phyloP scores from a whole-genome alignment of 2,113 vertebrate genomes.

The Heterochromis multidens region DNA sequence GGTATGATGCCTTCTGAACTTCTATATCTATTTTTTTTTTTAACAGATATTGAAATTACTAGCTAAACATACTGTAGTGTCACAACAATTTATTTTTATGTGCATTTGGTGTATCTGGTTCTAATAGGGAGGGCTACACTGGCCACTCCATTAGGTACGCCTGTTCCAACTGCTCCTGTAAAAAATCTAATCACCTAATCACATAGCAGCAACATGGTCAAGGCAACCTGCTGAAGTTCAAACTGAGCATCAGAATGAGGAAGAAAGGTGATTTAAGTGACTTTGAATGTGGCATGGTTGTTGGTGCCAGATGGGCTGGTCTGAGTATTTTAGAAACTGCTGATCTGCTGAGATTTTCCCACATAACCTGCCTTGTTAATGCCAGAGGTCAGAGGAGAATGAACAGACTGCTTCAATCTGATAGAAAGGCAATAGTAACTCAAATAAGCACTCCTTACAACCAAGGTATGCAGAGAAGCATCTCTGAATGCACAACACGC shows the following conservation, averaged over 20 bases:
- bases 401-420: background rate
- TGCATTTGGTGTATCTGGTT: background rate
- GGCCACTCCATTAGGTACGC: background rate
- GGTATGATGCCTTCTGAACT: slow-evolving; percentile 66
- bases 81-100: background rate
- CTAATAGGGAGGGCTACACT: background rate
- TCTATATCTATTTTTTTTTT: background rate
- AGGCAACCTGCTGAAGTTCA: background rate
- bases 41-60: background rate
- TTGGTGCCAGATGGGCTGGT: too few relatives aligned
- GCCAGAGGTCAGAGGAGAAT: background rate
- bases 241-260: background rate
- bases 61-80: background rate
- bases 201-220: background rate
- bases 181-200: background rate
- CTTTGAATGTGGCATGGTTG: background rate
- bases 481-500: background rate
- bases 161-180: background rate
- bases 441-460: background rate
- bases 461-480: background rate
- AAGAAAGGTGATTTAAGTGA: background rate
- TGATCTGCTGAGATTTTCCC: too few relatives aligned
- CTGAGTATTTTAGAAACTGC: background rate
- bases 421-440: background rate
- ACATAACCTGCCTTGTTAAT: background rate